A percentile compares a stretch with the other conserved stretches of the same genome.
Evolutionary conservation across 2,888 invertebrate species (phyloP).

Genomic region (Dasypolia templi): DNA sequence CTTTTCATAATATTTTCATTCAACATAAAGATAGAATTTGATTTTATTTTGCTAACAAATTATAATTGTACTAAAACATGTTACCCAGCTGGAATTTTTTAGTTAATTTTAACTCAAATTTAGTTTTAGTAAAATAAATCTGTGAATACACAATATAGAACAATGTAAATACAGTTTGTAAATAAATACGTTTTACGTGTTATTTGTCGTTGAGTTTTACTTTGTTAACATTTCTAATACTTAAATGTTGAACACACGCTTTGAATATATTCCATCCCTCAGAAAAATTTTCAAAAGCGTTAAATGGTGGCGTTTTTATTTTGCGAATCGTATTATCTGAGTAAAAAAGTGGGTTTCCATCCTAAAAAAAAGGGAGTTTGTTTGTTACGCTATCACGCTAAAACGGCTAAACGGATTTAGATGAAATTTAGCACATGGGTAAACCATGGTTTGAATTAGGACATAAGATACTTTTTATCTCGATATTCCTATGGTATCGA

Average conservation of each 20-base stretch:
- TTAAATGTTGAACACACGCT: background rate
- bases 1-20: constrained; percentile 51
- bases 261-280: background rate
- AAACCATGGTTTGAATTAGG: too few relatives aligned
- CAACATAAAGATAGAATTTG: constrained; percentile 36
- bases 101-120: constrained; percentile 40
- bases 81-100: constrained; percentile 44
- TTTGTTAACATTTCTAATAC: constrained; percentile 51
- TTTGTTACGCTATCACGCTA: too few relatives aligned
- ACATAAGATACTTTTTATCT: too few relatives aligned
- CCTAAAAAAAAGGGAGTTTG: too few relatives aligned
- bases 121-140: constrained; percentile 60
- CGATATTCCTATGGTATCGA: too few relatives aligned
- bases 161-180: constrained; percentile 85
- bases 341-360: background rate
- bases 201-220: constrained; percentile 71
- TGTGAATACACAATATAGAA: constrained; percentile 68
- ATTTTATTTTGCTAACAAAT: constrained; percentile 59
- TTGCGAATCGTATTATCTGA: background rate
- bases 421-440: too few relatives aligned
- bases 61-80: constrained; percentile 57
- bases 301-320: background rate
- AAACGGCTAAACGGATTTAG: too few relatives aligned
- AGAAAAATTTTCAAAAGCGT: background rate
- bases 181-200: constrained; percentile 88